Evolutionary conservation across 1,140 invertebrate species (phyloP).

Genomic region (Aphaenogaster rudis): DNA sequence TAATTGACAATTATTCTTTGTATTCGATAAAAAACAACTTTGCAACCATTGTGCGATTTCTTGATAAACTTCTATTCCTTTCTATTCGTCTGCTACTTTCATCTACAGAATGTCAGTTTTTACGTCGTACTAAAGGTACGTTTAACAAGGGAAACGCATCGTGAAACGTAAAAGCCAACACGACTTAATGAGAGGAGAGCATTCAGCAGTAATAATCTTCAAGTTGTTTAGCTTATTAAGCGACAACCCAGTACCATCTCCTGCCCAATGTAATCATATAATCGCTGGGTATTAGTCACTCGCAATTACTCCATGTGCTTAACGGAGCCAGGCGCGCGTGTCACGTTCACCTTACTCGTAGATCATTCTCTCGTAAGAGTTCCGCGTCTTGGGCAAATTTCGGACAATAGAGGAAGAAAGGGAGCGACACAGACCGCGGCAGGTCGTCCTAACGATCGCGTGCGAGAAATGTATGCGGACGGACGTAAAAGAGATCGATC

Average conservation of each 20-base stretch:
- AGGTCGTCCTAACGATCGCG: conserved; percentile 26
- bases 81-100: neutral
- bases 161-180: neutral
- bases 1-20: neutral
- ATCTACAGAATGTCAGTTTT: neutral
- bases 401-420: conserved; percentile 23
- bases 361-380: neutral
- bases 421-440: conserved; percentile 16
- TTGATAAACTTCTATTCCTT: neutral
- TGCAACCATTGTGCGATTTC: neutral
- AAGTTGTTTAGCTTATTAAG: conserved; percentile 27
- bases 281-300: conserved; percentile 27
- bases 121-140: neutral
- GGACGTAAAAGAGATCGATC: conserved; percentile 16
- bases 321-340: neutral
- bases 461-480: conserved; percentile 28
- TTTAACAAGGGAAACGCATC: neutral
- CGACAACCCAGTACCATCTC: neutral
- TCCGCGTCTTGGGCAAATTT: conserved; percentile 18
- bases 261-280: conserved; percentile 32
- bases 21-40: neutral
- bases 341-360: neutral
- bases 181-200: neutral
- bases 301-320: conserved; percentile 42
- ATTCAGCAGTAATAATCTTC: conserved; percentile 12